Evolutionary conservation across 2,113 vertebrate species (phyloP).

Genomic region (Psilopogon haemacephalus): DNA sequence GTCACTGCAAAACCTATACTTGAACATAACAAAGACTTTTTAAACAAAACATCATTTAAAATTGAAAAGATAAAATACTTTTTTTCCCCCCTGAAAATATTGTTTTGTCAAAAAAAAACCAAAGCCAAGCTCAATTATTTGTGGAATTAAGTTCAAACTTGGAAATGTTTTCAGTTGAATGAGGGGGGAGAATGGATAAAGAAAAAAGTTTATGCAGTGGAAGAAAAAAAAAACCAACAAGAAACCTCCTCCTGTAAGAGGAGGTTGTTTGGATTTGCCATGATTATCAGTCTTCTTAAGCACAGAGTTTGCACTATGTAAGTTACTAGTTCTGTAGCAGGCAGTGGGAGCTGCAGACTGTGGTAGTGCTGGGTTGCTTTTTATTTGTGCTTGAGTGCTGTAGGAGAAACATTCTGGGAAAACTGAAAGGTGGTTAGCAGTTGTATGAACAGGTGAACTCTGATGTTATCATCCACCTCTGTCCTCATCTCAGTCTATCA

Average conservation of each 20-base stretch:
- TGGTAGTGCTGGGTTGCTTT: not conserved
- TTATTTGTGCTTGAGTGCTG: not conserved
- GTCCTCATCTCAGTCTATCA: not conserved
- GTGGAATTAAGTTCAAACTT: not conserved
- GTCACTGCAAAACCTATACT: not conserved
- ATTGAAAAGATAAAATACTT: not conserved
- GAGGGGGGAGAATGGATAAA: not conserved
- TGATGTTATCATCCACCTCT: not conserved
- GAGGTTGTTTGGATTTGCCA: not conserved
- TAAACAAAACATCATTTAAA: constrained; percentile 15
- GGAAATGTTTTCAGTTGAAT: not conserved
- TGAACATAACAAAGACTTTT: not conserved
- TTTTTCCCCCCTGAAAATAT: rapidly evolving
- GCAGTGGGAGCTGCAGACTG: not conserved
- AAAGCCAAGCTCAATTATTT: not conserved
- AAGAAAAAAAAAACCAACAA: not conserved
- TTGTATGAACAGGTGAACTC: not conserved
- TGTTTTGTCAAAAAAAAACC: not conserved
- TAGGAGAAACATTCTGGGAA: not conserved
- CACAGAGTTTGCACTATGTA: not conserved
- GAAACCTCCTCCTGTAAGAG: not conserved
- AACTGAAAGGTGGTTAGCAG: constrained; percentile 29
- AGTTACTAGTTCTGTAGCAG: not conserved
- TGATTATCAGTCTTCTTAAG: not conserved
- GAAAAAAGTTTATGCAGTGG: not conserved